phyloP scores from a whole-genome alignment of 2,113 vertebrate genomes.

The Saimiri boliviensis region DNA sequence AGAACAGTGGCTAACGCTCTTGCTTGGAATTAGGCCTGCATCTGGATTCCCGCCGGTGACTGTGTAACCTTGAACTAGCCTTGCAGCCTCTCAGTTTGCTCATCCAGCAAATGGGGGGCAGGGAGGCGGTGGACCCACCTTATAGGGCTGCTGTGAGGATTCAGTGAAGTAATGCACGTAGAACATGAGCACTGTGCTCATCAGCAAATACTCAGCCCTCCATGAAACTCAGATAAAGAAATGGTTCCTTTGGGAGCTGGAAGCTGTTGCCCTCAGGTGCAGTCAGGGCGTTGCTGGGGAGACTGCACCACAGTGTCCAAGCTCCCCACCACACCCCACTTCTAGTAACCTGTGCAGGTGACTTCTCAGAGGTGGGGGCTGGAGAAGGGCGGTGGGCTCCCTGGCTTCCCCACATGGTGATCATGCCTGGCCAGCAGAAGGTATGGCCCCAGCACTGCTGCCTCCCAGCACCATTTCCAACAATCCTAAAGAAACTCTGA shows the following conservation, averaged over 20 bases:
- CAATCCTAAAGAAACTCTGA: not conserved
- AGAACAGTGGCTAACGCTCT: not conserved
- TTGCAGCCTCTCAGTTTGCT: constrained; percentile 40
- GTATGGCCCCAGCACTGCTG: not conserved
- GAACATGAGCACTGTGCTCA: not conserved
- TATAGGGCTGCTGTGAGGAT: not conserved
- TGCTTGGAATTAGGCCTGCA: not conserved
- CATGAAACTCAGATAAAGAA: not conserved
- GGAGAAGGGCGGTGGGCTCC: not conserved
- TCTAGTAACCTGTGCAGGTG: not conserved
- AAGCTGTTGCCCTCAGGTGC: not conserved
- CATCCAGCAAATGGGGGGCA: not conserved
- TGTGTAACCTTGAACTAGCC: not conserved
- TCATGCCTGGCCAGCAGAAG: not conserved
- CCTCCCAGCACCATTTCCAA: not conserved
- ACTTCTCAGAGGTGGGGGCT: not conserved
- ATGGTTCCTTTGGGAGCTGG: not conserved
- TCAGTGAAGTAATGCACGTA: not conserved
- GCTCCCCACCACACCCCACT: not conserved
- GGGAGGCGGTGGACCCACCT: not conserved
- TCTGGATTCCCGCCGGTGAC: not conserved
- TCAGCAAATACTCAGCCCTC: not conserved
- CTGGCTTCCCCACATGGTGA: not conserved
- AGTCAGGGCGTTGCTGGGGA: not conserved
- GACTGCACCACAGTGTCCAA: not conserved